Evolutionary conservation across 2,888 invertebrate genomes (phyloP), one percentile per base, ranked within the genome.

Genomic region (Drosophila pegasa): DNA sequence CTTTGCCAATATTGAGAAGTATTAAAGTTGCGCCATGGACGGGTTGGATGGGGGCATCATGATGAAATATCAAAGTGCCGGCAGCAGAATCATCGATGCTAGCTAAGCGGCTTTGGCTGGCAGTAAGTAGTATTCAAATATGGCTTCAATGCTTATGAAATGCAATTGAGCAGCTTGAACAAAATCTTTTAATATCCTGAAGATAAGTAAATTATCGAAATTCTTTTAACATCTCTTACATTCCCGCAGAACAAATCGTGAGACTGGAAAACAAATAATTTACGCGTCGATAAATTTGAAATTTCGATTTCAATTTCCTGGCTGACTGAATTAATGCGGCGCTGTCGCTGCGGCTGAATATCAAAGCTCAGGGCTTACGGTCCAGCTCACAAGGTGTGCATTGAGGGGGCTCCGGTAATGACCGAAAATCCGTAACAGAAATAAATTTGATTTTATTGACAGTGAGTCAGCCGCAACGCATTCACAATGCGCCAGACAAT

Each of bases 381-480:
- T 37, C 56, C 9, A 38, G 62, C 8, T 50, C 16, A 1, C 33
- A 58, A 63, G 61, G 78, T 67, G 65, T 63, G 75, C 69, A 84
- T 63, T 83, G 80, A 71, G 64, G 62, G 35, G 58, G 41, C 45
- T 64, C 59, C 41, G 56, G 60, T 78, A 78, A 78, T 87, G 83
- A 77, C 69, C 86, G 70, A 88, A 80, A 82, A 86, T 79, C 75
- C 77, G 62, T 72, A 71, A 69, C 66, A 61, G 66, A 64, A 75
- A 85, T 88, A 87, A 84, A 88, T 84, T 80, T 84, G 87, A 81
- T 84, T 88, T 87, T 78, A 88, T 84, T 84, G 87, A 80, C 80
- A 78, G 72, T 66, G 78, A 80, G 78, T 73, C 81, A 78, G 65
- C 45, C 54, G 41, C 48, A 48, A 63, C 27, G 38, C 38, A 69